Evolutionary conservation across 2,797 vertebrate species (phyloP), one percentile per base, ranked within the genome.

Genomic region (Coregonus ussuriensis): DNA sequence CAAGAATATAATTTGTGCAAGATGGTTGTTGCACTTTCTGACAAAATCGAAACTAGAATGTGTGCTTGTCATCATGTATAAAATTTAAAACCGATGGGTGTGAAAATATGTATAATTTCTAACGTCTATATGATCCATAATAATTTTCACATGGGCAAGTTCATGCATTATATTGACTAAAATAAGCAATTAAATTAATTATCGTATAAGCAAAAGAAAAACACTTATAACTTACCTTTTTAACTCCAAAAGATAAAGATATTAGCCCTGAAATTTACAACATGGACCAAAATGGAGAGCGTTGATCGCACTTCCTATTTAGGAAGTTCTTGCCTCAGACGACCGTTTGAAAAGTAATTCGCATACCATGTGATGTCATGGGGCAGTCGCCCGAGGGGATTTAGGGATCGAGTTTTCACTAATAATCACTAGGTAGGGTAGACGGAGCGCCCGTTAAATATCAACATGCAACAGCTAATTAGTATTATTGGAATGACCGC

Each of bases 361-460:
- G 87, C 89, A 71, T 88, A 86, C 87, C 92, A 94, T 92, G 93
- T 93, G 93, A 94, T 91, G 90, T 88, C 92, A 92, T 87, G 92
- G 88, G 92, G 92, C 87, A 86, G 88, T 75, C 1, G 91, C 89
- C 86, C 21, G 2, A 41, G 76, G 90, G 91, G 87, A 82, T 78
- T 85, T 53, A 71, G 37, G 5, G 7, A 53, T 31, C 14, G 47
- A 15, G 6, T 7, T 31, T 6, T 72, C 21, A 25, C 21, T 7
- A 11, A 21, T 3, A 11, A 7, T 7, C 11, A 52, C 2, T 47
- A 51, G 14, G 47, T 52, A 53, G 69, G 18, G 0, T 11, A 6
- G 2, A 52, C 1, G 4, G 13, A 37, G 13, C 31, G 14, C 16
- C 33, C 33, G 3, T 62, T 9, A 7, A 59, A 16, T 29, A 7